phyloP scores from a whole-genome alignment of 2,797 vertebrate genomes.

The Myripristis jacobus region DNA sequence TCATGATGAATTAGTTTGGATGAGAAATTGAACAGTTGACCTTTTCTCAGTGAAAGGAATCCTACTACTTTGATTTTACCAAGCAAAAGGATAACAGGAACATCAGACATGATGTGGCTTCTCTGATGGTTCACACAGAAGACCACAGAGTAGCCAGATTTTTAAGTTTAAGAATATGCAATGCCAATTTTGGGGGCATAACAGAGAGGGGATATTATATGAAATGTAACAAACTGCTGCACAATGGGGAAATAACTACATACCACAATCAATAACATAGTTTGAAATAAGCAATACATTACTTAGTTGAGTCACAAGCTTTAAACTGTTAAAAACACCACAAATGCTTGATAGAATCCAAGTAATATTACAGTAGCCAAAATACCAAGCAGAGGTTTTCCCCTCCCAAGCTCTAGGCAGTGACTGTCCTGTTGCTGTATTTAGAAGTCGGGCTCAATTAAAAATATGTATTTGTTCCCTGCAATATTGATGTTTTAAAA shows the following conservation, averaged over 20 bases:
- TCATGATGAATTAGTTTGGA: neutral
- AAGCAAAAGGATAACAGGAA: too few relatives aligned
- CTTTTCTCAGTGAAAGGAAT: too few relatives aligned
- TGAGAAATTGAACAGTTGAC: neutral
- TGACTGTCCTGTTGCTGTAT: conserved; percentile 17
- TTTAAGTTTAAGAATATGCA: too few relatives aligned
- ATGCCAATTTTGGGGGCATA: too few relatives aligned
- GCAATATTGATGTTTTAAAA: conserved; percentile 17
- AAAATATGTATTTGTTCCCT: conserved; percentile 30
- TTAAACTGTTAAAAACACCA: conserved; percentile 12
- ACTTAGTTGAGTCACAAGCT: neutral
- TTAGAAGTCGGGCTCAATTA: conserved; percentile 16
- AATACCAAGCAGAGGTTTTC: neutral
- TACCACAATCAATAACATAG: too few relatives aligned
- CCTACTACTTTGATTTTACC: too few relatives aligned
- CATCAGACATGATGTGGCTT: too few relatives aligned
- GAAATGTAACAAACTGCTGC: neutral
- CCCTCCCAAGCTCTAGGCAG: neutral
- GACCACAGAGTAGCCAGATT: too few relatives aligned
- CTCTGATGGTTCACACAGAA: too few relatives aligned
- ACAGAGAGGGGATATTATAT: too few relatives aligned
- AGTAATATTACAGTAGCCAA: conserved; percentile 21
- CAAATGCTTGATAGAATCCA: conserved; percentile 22
- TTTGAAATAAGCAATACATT: neutral
- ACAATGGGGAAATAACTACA: too few relatives aligned